Base-by-base conservation (phyloP, 2,888 invertebrate species). In the Dolichomitus sp. region DNA sequence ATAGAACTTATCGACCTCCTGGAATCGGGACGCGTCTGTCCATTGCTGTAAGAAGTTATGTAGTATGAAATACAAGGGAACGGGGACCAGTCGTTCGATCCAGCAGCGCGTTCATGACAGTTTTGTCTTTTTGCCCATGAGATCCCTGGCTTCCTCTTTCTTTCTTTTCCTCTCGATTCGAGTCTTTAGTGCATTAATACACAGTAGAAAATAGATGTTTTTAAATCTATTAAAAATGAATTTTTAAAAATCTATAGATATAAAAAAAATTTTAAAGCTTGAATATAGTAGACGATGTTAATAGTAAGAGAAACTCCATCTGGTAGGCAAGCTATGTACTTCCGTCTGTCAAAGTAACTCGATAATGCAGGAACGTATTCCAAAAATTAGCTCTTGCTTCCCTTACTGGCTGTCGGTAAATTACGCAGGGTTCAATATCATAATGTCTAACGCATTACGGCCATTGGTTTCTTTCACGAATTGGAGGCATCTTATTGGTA, bases 151-250 rank as follows among this genome's bases (percentile, higher is more conserved):
- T 9, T 27, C 37, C 77, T 78, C 37, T 37, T 37, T 85, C 84
- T 65, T 85, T 83, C 84, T 85, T 84, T 84, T 85, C 83, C 45
- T 50, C 23, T 7, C 61, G 61, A 68, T 54, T 54, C 59, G n/a
- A n/a, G n/a, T n/a, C n/a, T n/a, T n/a, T n/a, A n/a, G n/a, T n/a
- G n/a, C n/a, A n/a, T n/a, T n/a, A n/a, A n/a, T n/a, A n/a, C n/a
- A n/a, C n/a, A n/a, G n/a, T n/a, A n/a, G n/a, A n/a, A n/a, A n/a
- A n/a, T n/a, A n/a, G n/a, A n/a, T n/a, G n/a, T n/a, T n/a, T n/a
- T n/a, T n/a, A n/a, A n/a, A n/a, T n/a, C n/a, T n/a, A n/a, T n/a
- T n/a, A n/a, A n/a, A n/a, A n/a, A n/a, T n/a, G n/a, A n/a, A n/a
- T n/a, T n/a, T n/a, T n/a, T n/a, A n/a, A n/a, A n/a, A n/a, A n/a